A percentile compares a stretch with the other conserved stretches of the same genome.
Evolutionary conservation across 2,797 vertebrate genomes (phyloP).

Genomic region (Myripristis jacobus): DNA sequence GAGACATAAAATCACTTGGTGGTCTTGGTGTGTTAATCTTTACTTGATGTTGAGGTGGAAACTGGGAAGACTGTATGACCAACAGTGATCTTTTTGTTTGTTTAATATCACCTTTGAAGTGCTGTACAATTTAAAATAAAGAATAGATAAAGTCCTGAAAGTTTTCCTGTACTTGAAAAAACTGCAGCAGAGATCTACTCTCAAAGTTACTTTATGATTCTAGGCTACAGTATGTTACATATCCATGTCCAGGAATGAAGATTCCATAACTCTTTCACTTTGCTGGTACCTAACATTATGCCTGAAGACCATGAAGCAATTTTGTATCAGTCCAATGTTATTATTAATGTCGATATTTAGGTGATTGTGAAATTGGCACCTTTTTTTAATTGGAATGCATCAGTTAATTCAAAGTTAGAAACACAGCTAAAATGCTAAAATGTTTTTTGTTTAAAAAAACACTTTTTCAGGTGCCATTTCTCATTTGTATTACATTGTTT

Average conservation of each 20-base stretch:
- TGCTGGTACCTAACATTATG: too few species aligned
- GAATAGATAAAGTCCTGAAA: background rate
- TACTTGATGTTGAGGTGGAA: background rate
- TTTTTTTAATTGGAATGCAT: too few species aligned
- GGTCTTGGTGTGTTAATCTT: slow-evolving; percentile 5
- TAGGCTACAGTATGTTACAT: background rate
- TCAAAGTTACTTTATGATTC: background rate
- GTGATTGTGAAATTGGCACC: too few species aligned
- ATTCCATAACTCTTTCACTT: background rate
- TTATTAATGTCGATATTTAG: too few species aligned
- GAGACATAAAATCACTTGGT: slow-evolving; percentile 22
- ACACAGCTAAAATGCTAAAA: too few species aligned
- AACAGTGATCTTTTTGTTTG: background rate
- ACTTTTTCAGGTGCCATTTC: too few species aligned
- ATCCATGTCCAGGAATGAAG: background rate
- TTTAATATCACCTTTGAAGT: background rate
- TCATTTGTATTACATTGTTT: too few species aligned
- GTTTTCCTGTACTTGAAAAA: background rate
- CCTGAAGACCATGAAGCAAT: too few species aligned
- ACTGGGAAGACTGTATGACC: background rate
- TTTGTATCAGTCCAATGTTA: too few species aligned
- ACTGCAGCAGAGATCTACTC: background rate
- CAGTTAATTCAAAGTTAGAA: too few species aligned
- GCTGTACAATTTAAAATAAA: background rate
- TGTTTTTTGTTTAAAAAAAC: too few species aligned